Base-by-base conservation (phyloP, 2,888 invertebrate species). In the Keiferia lycopersicella region DNA sequence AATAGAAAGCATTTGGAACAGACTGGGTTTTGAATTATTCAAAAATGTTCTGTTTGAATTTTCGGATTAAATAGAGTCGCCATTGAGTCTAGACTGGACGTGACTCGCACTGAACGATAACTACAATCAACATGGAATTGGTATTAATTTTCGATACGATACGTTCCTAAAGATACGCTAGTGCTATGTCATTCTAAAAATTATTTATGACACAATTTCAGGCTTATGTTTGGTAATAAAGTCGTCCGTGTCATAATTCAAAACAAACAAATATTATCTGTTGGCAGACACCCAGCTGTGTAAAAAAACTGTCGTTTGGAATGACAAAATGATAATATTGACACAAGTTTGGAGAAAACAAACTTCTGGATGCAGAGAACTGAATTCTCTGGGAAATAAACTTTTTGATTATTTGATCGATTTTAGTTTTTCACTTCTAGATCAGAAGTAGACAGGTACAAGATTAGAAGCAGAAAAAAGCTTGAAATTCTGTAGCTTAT, bases 221-320 rank as follows among this genome's bases (percentile, higher is more conserved):
- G 75, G 75, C 79, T 75, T 75, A 71, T 73, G 77, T 71, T 76
- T 66, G 73, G 75, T 80, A 76, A 83, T 84, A 83, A 85, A 84
- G 83, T 76, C 78, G 81, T 82, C 73, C 77, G 82, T 82, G 81
- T 78, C 78, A 84, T 34, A 34, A 34, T 34, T 34, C 34, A 34
- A 85, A 53, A 84, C 80, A 84, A 85, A 84, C 82, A 78, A 66
- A 69, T 64, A 56, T 59, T 6, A 30, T 67, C 69, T 63, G 77
- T 76, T 86, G 86, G 85, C 84, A 67, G 67, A 67, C 65, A 67
- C 81, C 84, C 86, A 86, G 81, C 65, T 69, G 68, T 73, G 80
- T 80, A 80, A 73, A 72, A 71, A 69, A 14, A 34, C n/a, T 34
- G 59, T 45, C 8, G 51, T 26, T 26, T 53, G 14, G 2, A 53